Conservation (phyloP, 2,888 invertebrate genomes). For the Stenichneumon culpator region DNA sequence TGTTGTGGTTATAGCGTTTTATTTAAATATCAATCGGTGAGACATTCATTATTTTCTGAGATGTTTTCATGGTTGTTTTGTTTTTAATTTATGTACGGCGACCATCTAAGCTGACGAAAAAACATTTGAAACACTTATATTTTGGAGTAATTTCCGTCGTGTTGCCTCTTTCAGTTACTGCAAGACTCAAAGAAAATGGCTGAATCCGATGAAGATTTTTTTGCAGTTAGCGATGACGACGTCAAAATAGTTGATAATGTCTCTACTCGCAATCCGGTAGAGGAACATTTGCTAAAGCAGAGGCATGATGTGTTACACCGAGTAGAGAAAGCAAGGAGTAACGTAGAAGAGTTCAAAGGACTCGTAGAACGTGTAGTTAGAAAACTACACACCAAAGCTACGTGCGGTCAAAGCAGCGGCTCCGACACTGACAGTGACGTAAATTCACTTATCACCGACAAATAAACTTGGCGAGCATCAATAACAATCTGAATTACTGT, state of each 20-base stretch:
- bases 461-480: slow-evolving; percentile 18
- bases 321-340: slow-evolving; percentile 72
- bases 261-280: slow-evolving; percentile 75
- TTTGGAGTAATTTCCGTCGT: not conserved
- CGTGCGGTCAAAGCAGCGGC: slow-evolving; percentile 71
- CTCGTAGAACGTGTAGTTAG: slow-evolving; percentile 70
- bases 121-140: not conserved
- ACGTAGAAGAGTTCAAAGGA: slow-evolving; percentile 71
- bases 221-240: slow-evolving; percentile 72
- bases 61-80: no score
- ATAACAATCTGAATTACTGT: not conserved
- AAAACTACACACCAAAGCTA: slow-evolving; percentile 71
- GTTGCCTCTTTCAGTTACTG: not conserved
- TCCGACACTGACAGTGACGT: slow-evolving; percentile 79
- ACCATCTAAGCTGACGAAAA: not conserved
- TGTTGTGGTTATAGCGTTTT: no score
- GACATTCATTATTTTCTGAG: no score
- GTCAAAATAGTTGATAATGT: slow-evolving; percentile 45
- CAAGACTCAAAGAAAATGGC: slow-evolving; percentile 64
- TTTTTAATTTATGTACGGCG: no score
- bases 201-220: slow-evolving; percentile 74
- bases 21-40: no score
- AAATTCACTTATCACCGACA: slow-evolving; percentile 49
- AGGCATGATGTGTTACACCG: slow-evolving; percentile 71
- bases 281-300: slow-evolving; percentile 78